Percentiles rank a stretch among this genome's conserved stretches.
phyloP scores from a whole-genome alignment of 2,888 invertebrate genomes.

The Acrobasis repandana region DNA sequence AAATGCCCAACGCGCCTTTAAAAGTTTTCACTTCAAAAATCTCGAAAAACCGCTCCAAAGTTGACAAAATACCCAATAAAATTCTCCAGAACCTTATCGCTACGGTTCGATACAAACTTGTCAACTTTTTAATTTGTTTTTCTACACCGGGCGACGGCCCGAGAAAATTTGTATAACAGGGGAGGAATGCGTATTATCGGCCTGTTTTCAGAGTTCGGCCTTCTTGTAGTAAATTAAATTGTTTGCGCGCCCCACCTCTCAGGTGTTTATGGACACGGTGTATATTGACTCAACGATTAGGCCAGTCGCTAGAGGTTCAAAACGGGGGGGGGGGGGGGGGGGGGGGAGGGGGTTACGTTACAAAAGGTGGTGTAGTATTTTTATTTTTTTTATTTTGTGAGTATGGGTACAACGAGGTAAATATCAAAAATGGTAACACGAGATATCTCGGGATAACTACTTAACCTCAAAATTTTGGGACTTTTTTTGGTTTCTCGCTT shows the following conservation, averaged over 20 bases:
- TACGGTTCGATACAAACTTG: slow-evolving; percentile 1
- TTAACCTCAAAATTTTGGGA: too few relatives aligned
- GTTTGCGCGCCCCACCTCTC: slow-evolving; percentile 49
- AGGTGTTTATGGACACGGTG: slow-evolving; percentile 29
- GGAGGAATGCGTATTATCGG: slow-evolving; percentile 63
- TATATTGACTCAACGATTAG: slow-evolving; percentile 24
- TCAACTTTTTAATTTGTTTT: slow-evolving; percentile 45
- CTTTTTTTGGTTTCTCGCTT: too few relatives aligned
- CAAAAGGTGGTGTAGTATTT: too few relatives aligned
- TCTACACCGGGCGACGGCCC: slow-evolving; percentile 46
- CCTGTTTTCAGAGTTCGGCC: slow-evolving; percentile 43
- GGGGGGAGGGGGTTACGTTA: too few relatives aligned
- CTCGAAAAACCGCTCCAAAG: background rate
- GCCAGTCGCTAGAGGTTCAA: too few relatives aligned
- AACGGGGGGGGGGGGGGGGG: too few relatives aligned
- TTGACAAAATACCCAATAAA: slow-evolving; percentile 1
- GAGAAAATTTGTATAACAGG: slow-evolving; percentile 66
- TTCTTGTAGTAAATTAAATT: slow-evolving; percentile 74
- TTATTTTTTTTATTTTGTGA: too few relatives aligned
- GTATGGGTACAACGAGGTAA: too few relatives aligned
- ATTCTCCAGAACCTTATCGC: slow-evolving; percentile 32
- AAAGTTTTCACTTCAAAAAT: background rate
- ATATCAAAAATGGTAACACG: too few relatives aligned
- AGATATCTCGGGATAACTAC: too few relatives aligned
- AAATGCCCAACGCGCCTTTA: too few relatives aligned